phyloP scores from a whole-genome alignment of 2,888 invertebrate species.

The Strigamia transsilvanica region DNA sequence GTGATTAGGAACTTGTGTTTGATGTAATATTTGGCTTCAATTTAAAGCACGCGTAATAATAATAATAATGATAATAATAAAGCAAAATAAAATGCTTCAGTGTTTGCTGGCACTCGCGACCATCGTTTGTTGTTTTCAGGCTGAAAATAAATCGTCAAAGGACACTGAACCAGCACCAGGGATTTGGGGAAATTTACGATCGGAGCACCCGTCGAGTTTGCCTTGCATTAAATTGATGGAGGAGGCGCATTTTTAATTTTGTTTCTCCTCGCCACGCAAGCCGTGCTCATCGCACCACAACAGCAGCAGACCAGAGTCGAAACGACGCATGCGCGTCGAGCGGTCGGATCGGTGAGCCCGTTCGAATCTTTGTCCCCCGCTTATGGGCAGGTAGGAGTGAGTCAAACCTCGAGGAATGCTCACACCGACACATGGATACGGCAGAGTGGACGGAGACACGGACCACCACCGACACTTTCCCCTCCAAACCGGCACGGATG shows the following conservation, averaged over 20 bases:
- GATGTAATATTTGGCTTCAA: neutral
- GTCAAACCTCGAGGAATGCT: conserved; percentile 28
- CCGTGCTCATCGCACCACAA: conserved; percentile 25
- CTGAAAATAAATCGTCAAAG: conserved; percentile 23
- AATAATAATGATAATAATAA: neutral
- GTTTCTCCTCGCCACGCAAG: conserved; percentile 11
- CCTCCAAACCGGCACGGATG: conserved; percentile 4
- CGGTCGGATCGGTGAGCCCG: conserved; percentile 19
- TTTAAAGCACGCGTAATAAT: neutral
- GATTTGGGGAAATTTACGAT: conserved; percentile 14
- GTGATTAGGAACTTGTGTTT: neutral
- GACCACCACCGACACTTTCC: conserved; percentile 5
- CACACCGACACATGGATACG: conserved; percentile 41
- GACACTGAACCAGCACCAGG: conserved; percentile 13
- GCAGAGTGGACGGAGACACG: conserved; percentile 34
- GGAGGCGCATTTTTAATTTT: conserved; percentile 29
- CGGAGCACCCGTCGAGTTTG: neutral
- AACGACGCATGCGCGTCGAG: conserved; percentile 40
- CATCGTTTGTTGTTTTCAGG: neutral
- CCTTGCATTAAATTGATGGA: conserved; percentile 35
- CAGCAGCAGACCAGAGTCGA: neutral
- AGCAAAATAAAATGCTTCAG: neutral
- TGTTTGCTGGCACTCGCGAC: neutral
- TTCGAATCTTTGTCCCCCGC: conserved; percentile 22
- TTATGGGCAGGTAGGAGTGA: conserved; percentile 15